Conservation (phyloP, 1,140 invertebrate genomes). For the Drosophila ficusphila region DNA sequence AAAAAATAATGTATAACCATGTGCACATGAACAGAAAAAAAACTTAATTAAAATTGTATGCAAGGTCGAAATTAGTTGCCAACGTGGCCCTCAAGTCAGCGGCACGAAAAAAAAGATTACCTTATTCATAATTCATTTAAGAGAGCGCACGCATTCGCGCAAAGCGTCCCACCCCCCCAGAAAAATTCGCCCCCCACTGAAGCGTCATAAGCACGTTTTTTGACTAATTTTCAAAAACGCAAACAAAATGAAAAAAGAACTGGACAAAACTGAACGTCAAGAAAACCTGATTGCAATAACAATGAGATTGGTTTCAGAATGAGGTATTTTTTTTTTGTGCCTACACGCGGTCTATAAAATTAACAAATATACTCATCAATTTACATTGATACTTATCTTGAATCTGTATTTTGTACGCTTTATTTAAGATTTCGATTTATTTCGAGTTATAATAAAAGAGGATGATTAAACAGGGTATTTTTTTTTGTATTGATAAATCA, state of each 20-base stretch:
- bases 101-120: constrained; percentile 44
- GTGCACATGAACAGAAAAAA: constrained; percentile 26
- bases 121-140: constrained; percentile 79
- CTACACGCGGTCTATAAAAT: constrained; percentile 18
- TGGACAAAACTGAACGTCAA: not conserved
- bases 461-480: not conserved
- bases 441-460: constrained; percentile 1
- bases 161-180: not conserved
- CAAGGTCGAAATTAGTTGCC: constrained; percentile 80
- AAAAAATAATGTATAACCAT: constrained; percentile 29
- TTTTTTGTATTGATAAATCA: not conserved
- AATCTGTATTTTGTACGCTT: not conserved
- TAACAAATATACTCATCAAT: constrained; percentile 12
- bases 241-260: constrained; percentile 16
- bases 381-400: not conserved
- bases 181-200: constrained; percentile 1
- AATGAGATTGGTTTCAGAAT: constrained; percentile 67
- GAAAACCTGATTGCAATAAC: constrained; percentile 65
- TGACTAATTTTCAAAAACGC: constrained; percentile 47
- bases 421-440: constrained; percentile 9
- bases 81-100: constrained; percentile 71
- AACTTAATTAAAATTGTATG: constrained; percentile 78
- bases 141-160: constrained; percentile 43
- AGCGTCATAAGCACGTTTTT: constrained; percentile 52
- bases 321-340: constrained; percentile 30